These are phyloP conservation scores for Antedon bifida DNA, from an alignment of 35 echinoderm and acorn worm genomes.

Conservation along the genomic window DNA sequence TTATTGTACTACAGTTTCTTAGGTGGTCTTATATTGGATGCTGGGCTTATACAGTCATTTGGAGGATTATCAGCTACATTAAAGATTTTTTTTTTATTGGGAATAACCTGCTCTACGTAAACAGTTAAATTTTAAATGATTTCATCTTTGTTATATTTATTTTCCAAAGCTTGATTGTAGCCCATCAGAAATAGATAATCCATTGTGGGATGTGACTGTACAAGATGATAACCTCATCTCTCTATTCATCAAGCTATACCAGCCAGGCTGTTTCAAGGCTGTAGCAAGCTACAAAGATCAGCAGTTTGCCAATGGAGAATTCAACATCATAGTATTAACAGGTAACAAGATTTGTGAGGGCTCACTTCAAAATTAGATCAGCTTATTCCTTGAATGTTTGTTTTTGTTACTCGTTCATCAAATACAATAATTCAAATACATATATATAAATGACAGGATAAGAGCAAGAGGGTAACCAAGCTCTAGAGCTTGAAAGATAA, in stretches of 20 bases:
- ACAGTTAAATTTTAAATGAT: too few species aligned
- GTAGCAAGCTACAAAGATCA: constrained; percentile 39
- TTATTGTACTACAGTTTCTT: too few species aligned
- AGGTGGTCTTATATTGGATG: too few species aligned
- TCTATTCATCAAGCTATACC: constrained; percentile 45
- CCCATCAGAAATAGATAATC: constrained; percentile 9
- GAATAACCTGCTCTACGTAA: too few species aligned
- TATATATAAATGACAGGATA: neutral
- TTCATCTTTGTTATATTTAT: too few species aligned
- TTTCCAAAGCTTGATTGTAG: constrained; percentile 32
- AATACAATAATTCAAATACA: neutral
- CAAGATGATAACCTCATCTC: constrained; percentile 50
- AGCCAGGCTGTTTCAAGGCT: constrained; percentile 68
- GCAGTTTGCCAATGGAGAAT: constrained; percentile 71
- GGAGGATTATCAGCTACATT: too few species aligned
- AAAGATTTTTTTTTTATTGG: too few species aligned
- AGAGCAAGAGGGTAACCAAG: too few species aligned
- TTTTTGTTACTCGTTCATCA: neutral
- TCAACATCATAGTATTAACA: constrained; percentile 75
- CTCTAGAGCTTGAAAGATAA: too few species aligned
- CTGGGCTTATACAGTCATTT: too few species aligned
- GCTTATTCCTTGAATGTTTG: neutral
- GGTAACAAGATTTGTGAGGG: constrained; percentile 33
- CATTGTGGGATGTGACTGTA: constrained; percentile 37
- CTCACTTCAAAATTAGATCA: neutral